Conservation (phyloP, 2,888 invertebrate genomes). For the Caenorhabditis sulstoni region DNA sequence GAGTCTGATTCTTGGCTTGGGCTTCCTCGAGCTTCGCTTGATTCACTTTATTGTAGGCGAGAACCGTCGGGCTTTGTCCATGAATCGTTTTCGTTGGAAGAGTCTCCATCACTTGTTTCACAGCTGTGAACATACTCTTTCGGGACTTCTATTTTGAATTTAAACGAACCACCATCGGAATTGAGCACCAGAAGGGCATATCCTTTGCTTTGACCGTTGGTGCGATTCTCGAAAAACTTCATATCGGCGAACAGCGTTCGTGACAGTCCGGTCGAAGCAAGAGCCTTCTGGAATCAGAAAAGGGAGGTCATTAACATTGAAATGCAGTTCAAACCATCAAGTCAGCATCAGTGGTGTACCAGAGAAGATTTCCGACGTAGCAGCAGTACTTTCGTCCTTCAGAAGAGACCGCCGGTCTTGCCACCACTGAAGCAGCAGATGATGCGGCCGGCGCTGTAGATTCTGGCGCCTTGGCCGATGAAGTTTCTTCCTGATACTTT, state of each 20-base stretch:
- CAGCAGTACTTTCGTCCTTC: slow-evolving; percentile 84
- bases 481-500: slow-evolving; percentile 17
- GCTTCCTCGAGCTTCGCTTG: slow-evolving; percentile 81
- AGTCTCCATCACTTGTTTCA: slow-evolving; percentile 88
- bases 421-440: background rate
- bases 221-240: slow-evolving; percentile 99
- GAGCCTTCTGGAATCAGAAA: slow-evolving; percentile 89
- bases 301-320: no score
- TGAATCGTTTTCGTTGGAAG: slow-evolving; percentile 93
- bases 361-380: slow-evolving; percentile 98
- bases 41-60: slow-evolving; percentile 94
- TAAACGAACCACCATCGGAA: slow-evolving; percentile 85
- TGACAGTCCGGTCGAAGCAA: slow-evolving; percentile 91
- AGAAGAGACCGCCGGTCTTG: slow-evolving; percentile 10
- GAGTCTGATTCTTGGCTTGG: slow-evolving; percentile 62
- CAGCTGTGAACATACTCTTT: slow-evolving; percentile 23
- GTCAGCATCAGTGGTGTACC: slow-evolving; percentile 84
- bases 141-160: no score
- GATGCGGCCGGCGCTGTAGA: slow-evolving; percentile 3
- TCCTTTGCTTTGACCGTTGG: slow-evolving; percentile 84
- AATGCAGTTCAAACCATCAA: slow-evolving; percentile 65
- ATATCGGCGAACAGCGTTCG: slow-evolving; percentile 96
- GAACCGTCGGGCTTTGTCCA: slow-evolving; percentile 94
- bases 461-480: background rate
- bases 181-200: slow-evolving; percentile 96